These are phyloP conservation scores for Chrysogorgia sp. DNA, from an alignment of 92 coral and sea anemone genomes.

Conservation along the genomic window DNA sequence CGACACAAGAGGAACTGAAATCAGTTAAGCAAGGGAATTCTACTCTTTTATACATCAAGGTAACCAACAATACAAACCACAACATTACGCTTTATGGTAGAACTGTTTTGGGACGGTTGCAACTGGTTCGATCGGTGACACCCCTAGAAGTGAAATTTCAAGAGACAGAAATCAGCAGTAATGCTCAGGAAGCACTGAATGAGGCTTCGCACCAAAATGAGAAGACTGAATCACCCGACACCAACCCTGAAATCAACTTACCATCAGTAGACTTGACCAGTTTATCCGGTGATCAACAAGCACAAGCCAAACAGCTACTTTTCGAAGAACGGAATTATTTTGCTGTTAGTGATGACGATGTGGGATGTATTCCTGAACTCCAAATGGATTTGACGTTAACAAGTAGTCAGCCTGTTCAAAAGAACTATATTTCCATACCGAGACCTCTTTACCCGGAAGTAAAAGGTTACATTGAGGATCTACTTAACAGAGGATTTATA, in stretches of 20 bases:
- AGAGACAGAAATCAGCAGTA: slow-evolving; percentile 25
- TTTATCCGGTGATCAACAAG: slow-evolving; percentile 10
- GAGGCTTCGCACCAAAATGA: neutral
- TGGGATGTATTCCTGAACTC: slow-evolving; percentile 41
- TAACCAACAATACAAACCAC: slow-evolving; percentile 42
- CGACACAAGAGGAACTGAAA: slow-evolving; percentile 21
- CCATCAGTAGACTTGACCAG: slow-evolving; percentile 36
- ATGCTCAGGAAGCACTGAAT: neutral
- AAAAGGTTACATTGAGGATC: slow-evolving; percentile 30
- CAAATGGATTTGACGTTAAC: slow-evolving; percentile 54
- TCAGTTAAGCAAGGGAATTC: slow-evolving; percentile 25
- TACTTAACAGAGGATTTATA: slow-evolving; percentile 22
- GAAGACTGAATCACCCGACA: neutral
- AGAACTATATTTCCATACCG: slow-evolving; percentile 31
- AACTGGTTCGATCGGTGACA: slow-evolving; percentile 58
- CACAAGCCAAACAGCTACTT: slow-evolving; percentile 32
- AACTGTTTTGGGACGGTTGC: slow-evolving; percentile 51
- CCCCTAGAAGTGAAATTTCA: slow-evolving; percentile 53
- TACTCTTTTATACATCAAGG: slow-evolving; percentile 27
- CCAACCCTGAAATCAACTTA: neutral
- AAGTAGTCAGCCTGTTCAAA: slow-evolving; percentile 51
- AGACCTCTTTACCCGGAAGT: slow-evolving; percentile 23
- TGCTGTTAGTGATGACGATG: slow-evolving; percentile 48
- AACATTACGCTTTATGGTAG: slow-evolving; percentile 49
- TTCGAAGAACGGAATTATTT: slow-evolving; percentile 40